Conservation (phyloP, 30 jellyfish, hydroid and myxozoan species). For the Aurelia aurita complex sp. Pacific region DNA sequence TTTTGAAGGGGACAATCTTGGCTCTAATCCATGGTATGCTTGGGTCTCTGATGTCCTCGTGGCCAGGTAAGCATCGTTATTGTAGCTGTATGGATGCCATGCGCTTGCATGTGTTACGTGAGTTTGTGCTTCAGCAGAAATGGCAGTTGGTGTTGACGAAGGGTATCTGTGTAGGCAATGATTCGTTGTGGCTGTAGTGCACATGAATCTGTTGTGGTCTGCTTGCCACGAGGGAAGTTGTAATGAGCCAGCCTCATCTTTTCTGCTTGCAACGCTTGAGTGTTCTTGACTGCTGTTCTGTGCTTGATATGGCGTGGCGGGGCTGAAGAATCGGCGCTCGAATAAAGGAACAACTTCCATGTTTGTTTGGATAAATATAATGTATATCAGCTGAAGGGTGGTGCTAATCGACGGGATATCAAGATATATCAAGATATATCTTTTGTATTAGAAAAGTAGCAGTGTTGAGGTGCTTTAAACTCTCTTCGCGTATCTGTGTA, state of each 20-base stretch:
- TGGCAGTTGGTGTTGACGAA: slow-evolving; percentile 18
- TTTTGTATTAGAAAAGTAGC: no score
- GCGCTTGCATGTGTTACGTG: slow-evolving; percentile 19
- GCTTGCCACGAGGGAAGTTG: slow-evolving; percentile 58
- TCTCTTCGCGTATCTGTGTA: not conserved
- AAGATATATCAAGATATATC: no score
- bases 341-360: slow-evolving; percentile 60
- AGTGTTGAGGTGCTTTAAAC: no score
- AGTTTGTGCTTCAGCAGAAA: slow-evolving; percentile 1
- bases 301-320: slow-evolving; percentile 19
- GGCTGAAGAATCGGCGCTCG: slow-evolving; percentile 53
- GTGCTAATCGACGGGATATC: no score
- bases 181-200: slow-evolving; percentile 25
- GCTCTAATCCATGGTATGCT: slow-evolving; percentile 36
- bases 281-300: slow-evolving; percentile 13
- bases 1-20: slow-evolving; percentile 10
- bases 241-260: slow-evolving; percentile 34
- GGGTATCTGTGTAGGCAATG: slow-evolving; percentile 52
- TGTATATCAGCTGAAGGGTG: not conserved
- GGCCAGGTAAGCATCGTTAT: slow-evolving; percentile 39
- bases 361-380: not conserved
- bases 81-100: slow-evolving; percentile 63
- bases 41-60: slow-evolving; percentile 31
- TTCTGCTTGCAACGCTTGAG: slow-evolving; percentile 4
- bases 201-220: slow-evolving; percentile 27